These are phyloP conservation scores for Sebastolobus alascanus DNA, from an alignment of 2,797 vertebrate genomes.

Conservation along the genomic window DNA sequence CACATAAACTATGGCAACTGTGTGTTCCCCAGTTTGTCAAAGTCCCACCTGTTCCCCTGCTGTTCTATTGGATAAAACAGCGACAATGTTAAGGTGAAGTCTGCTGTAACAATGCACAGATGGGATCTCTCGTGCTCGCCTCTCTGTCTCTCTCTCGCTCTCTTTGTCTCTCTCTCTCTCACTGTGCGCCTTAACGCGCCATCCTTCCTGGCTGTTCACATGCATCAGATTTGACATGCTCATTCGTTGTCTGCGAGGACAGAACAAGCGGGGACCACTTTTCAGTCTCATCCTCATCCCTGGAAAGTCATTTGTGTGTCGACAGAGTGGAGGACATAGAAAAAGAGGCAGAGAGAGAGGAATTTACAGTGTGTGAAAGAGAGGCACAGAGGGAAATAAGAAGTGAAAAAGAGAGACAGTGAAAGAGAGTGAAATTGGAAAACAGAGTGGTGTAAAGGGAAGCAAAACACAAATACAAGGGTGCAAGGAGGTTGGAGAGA, in stretches of 20 bases:
- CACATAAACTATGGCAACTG: constrained; percentile 1
- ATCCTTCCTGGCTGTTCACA: constrained; percentile 59
- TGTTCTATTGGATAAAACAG: constrained; percentile 43
- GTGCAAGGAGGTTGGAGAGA: neutral
- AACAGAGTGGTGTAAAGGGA: constrained; percentile 14
- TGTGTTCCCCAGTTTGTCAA: constrained; percentile 33
- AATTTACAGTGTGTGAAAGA: constrained; percentile 16
- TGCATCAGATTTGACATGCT: constrained; percentile 69
- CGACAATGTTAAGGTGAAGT: constrained; percentile 61
- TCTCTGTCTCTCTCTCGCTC: constrained; percentile 11
- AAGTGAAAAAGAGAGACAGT: constrained; percentile 13
- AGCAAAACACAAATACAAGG: constrained; percentile 1
- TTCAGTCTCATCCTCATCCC: constrained; percentile 65
- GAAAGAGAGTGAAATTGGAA: constrained; percentile 5
- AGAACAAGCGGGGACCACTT: constrained; percentile 64
- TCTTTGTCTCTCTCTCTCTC: constrained; percentile 9
- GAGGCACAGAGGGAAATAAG: neutral
- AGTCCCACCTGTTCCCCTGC: constrained; percentile 66
- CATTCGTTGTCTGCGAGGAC: constrained; percentile 59
- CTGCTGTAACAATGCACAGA: constrained; percentile 72
- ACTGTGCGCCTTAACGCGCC: constrained; percentile 25
- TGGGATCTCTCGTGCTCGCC: constrained; percentile 47
- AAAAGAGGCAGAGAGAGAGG: constrained; percentile 15
- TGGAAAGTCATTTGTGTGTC: constrained; percentile 63
- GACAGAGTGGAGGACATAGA: constrained; percentile 32